These are phyloP conservation scores for Drosophila kokeensis DNA, from an alignment of 2,888 invertebrate genomes.

Conservation along the genomic window DNA sequence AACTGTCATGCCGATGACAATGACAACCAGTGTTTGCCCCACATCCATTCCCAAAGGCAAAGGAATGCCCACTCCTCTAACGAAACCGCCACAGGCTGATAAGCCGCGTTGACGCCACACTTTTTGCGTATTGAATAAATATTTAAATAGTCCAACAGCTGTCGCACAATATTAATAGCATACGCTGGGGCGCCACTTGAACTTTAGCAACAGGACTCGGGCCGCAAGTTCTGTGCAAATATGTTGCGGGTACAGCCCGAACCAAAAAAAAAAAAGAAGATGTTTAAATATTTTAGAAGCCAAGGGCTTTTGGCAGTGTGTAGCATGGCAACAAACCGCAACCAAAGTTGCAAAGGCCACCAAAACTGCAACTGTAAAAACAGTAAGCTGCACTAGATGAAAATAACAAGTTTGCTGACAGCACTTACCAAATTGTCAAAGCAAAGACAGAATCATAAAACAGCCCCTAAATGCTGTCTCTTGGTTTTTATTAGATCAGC, in stretches of 20 bases:
- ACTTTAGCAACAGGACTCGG: slow-evolving; percentile 41
- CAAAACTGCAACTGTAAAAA: slow-evolving; percentile 28
- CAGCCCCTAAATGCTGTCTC: slow-evolving; percentile 3
- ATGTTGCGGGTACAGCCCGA: slow-evolving; percentile 63
- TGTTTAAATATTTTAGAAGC: slow-evolving; percentile 79
- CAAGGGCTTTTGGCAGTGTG: slow-evolving; percentile 65
- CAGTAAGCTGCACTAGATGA: slow-evolving; percentile 14
- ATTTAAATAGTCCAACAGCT: slow-evolving; percentile 76
- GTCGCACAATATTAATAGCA: slow-evolving; percentile 78
- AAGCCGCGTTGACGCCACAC: slow-evolving; percentile 53
- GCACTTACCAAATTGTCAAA: slow-evolving; percentile 57
- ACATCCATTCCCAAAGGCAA: slow-evolving; percentile 21
- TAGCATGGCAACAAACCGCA: slow-evolving; percentile 61
- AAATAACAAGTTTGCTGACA: slow-evolving; percentile 34
- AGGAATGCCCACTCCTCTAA: not conserved
- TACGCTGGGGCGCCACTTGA: slow-evolving; percentile 55
- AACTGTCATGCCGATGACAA: slow-evolving; percentile 52
- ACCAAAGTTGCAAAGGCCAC: slow-evolving; percentile 61
- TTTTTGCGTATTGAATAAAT: slow-evolving; percentile 78
- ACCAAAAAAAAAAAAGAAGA: slow-evolving; percentile 47
- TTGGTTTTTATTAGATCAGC: slow-evolving; percentile 7
- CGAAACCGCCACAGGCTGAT: slow-evolving; percentile 21
- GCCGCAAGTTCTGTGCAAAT: slow-evolving; percentile 60
- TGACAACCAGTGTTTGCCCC: slow-evolving; percentile 50
- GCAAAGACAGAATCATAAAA: slow-evolving; percentile 4